phyloP scores from a whole-genome alignment of 2,113 vertebrate genomes.

The Anas platyrhynchos region DNA sequence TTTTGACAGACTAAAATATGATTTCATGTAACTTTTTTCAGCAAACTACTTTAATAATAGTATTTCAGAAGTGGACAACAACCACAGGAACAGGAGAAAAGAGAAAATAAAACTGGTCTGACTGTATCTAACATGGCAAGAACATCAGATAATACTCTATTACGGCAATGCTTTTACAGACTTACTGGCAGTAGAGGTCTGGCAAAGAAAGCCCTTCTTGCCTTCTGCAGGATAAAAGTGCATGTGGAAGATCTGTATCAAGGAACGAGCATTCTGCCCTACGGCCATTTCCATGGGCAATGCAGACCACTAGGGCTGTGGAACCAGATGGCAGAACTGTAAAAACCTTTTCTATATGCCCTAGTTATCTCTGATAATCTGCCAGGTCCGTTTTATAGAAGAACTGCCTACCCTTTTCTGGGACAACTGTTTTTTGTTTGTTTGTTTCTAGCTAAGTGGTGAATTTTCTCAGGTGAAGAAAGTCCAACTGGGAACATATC shows the following conservation, averaged over 20 bases:
- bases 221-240: not conserved
- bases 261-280: not conserved
- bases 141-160: constrained; percentile 5
- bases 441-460: not conserved
- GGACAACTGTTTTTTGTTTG: not conserved
- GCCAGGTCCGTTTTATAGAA: not conserved
- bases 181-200: not conserved
- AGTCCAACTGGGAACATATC: not conserved
- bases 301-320: not conserved
- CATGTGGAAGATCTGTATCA: not conserved
- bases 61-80: not conserved
- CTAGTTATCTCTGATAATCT: not conserved
- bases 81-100: rapidly evolving
- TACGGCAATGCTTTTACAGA: not conserved
- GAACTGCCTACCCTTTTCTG: not conserved
- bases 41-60: not conserved
- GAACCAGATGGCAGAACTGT: not conserved
- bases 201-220: not conserved
- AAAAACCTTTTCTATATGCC: not conserved
- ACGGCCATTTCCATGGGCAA: not conserved
- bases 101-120: not conserved
- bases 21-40: not conserved
- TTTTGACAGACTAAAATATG: not conserved
- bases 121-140: not conserved
- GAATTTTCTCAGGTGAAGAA: not conserved